Evolutionary conservation across 1,140 invertebrate species (phyloP).

Genomic region (Nebria ingens): DNA sequence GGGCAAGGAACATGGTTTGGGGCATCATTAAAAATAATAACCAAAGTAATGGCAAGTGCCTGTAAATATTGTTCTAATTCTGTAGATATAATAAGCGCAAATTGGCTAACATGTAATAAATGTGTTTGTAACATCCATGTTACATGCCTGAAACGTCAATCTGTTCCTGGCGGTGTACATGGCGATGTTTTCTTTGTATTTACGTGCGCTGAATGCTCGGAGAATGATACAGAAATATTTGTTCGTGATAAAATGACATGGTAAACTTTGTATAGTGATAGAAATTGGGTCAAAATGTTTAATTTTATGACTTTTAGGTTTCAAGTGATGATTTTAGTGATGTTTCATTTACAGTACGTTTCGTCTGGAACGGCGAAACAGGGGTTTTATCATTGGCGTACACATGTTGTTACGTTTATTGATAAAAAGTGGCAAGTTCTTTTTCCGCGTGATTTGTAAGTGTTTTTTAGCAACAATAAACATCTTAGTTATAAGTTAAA

Average conservation of each 20-base stretch:
- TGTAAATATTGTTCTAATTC: slow-evolving; percentile 30
- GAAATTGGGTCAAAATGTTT: background rate
- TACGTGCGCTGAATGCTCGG: slow-evolving; percentile 52
- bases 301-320: slow-evolving; percentile 38
- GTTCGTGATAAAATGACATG: slow-evolving; percentile 53
- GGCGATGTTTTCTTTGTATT: slow-evolving; percentile 71
- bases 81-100: slow-evolving; percentile 21
- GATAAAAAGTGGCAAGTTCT: slow-evolving; percentile 56
- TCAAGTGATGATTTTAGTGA: slow-evolving; percentile 46
- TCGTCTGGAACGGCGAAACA: slow-evolving; percentile 53
- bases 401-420: slow-evolving; percentile 58
- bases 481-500: no score
- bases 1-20: no score
- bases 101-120: slow-evolving; percentile 37
- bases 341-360: slow-evolving; percentile 53
- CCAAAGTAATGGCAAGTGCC: no score
- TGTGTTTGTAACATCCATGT: slow-evolving; percentile 50
- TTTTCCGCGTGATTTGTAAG: slow-evolving; percentile 47
- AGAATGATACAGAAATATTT: slow-evolving; percentile 42
- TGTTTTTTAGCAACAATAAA: slow-evolving; percentile 31
- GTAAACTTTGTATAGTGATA: slow-evolving; percentile 30
- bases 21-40: no score
- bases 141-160: slow-evolving; percentile 46
- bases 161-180: slow-evolving; percentile 52
- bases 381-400: slow-evolving; percentile 66